A percentile compares a stretch with the other conserved stretches of the same genome.
phyloP scores from a whole-genome alignment of 1,140 invertebrate genomes.

The Uloborus diversus region DNA sequence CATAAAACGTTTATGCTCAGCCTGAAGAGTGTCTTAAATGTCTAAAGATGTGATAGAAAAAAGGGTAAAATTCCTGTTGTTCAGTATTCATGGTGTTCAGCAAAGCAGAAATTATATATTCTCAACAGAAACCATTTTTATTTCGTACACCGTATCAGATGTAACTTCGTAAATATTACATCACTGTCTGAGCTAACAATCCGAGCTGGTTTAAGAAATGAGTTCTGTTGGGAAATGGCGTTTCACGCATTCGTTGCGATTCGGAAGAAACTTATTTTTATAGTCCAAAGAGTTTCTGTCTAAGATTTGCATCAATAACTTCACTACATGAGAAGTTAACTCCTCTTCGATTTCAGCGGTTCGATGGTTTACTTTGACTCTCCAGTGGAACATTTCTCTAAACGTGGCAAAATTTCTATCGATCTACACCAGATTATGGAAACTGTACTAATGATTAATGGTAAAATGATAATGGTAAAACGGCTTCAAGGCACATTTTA shows the following conservation, averaged over 20 bases:
- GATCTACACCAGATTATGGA: no score
- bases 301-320: no score
- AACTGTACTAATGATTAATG: no score
- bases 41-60: neutral
- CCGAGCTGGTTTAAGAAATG: neutral
- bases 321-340: no score
- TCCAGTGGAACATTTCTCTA: no score
- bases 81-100: neutral
- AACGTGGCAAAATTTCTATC: no score
- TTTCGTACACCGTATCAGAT: neutral
- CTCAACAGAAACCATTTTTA: neutral
- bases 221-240: conserved; percentile 4
- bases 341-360: no score
- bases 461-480: no score
- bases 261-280: neutral
- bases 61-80: neutral
- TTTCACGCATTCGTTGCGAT: neutral
- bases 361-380: no score
- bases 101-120: conserved; percentile 19
- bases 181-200: conserved; percentile 5
- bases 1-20: no score
- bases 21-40: conserved; percentile 9
- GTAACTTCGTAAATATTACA: conserved; percentile 10
- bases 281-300: no score
- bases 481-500: no score